These are phyloP conservation scores for Neostethus bicornis DNA, from an alignment of 2,797 vertebrate species.

Conservation along the genomic window DNA sequence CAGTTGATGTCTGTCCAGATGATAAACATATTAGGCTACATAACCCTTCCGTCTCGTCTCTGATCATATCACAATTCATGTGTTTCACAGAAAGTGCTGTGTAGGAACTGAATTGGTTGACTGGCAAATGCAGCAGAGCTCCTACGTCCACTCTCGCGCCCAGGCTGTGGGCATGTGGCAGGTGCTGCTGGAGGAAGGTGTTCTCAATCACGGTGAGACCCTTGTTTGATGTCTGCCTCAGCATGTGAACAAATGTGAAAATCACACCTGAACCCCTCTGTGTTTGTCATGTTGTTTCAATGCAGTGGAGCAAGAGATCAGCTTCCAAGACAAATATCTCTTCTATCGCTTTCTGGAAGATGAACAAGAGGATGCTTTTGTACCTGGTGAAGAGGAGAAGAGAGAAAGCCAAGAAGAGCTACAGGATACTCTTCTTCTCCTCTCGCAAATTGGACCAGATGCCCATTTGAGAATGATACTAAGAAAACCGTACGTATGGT, in stretches of 20 bases:
- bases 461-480: conserved; percentile 99
- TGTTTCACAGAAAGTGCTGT: conserved; percentile 87
- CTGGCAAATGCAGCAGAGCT: conserved; percentile 95
- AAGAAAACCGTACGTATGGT: conserved; percentile 89
- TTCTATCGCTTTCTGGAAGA: conserved; percentile 99
- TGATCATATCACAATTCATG: conserved; percentile 10
- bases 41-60: not conserved
- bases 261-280: not conserved
- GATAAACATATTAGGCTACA: not conserved
- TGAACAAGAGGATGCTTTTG: conserved; percentile 85
- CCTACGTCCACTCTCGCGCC: conserved; percentile 90
- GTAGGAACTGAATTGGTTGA: conserved; percentile 97
- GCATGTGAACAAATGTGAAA: not conserved
- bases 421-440: conserved; percentile 91
- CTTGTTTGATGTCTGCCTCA: conserved; percentile 17
- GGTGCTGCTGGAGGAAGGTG: conserved; percentile 93
- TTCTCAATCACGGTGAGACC: conserved; percentile 94
- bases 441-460: conserved; percentile 95
- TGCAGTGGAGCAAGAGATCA: conserved; percentile 92
- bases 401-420: conserved; percentile 93
- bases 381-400: conserved; percentile 89
- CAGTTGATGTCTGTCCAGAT: conserved; percentile 4
- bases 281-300: conserved; percentile 12
- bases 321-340: conserved; percentile 98
- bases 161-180: conserved; percentile 99